Evolutionary conservation across 2,888 invertebrate species (phyloP), one percentile per base, ranked within the genome.

Genomic region (Drosophila lacicola): DNA sequence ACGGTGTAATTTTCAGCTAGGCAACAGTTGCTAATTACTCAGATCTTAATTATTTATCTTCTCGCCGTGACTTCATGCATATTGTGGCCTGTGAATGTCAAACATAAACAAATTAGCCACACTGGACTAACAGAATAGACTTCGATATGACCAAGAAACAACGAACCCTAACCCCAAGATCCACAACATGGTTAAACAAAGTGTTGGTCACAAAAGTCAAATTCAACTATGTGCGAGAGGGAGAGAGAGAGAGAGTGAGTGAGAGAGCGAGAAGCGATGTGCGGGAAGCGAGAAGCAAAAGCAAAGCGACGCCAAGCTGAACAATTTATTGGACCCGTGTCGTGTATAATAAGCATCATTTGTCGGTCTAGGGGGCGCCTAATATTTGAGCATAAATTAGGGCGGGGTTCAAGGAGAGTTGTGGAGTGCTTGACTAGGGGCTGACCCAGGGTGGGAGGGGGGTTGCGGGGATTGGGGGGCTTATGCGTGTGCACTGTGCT

Each of bases 291-390:
- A 46, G 36, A 17, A 47, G 58, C 25, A 2, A 8, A 29, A 42
- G 49, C 60, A 51, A 42, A 54, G 41, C 51, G 51, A 13, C 45
- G 70, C 55, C 51, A 70, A 61, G 49, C 55, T 69, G 44, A 62
- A 58, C 61, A 68, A 82, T 88, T 88, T 82, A 82, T 82, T 61
- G 77, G 57, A 61, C 49, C 50, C 77, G 77, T 82, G 80, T 62
- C 64, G 77, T 79, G 80, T 72, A 55, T 75, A 86, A 72, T 72
- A 83, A 81, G 66, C 81, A 70, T 80, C 62, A 70, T 68, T 78
- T 65, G 66, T 49, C 53, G 39, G 33, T 25, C 47, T 17, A 19
- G 58, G 49, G 19, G 41, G 42, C 65, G 71, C 55, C 70, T 63
- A 74, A 25, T 60, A 66, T 57, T 61, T 57, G 46, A 53, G 45